Conservation (phyloP, 2,888 invertebrate species). For the Acrobasis suavella region DNA sequence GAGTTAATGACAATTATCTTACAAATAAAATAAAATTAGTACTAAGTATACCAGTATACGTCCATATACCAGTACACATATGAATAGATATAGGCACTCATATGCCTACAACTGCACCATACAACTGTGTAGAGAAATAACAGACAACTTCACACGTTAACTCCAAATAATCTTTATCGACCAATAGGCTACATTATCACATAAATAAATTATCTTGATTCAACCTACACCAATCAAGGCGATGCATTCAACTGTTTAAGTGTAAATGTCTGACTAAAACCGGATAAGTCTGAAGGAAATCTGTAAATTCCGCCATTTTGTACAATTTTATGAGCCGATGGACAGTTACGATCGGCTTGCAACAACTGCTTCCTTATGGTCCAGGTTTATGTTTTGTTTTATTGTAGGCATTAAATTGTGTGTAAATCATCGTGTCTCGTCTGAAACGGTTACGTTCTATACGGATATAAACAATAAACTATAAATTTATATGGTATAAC, state of each 20-base stretch:
- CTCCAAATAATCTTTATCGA: not conserved
- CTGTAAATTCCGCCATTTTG: constrained; percentile 14
- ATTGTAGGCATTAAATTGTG: constrained; percentile 10
- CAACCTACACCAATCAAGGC: constrained; percentile 4
- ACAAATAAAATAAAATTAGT: too few species aligned
- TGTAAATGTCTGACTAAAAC: constrained; percentile 3
- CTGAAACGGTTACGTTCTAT: not conserved
- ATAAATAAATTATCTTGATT: not conserved
- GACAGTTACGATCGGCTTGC: constrained; percentile 15
- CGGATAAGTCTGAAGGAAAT: constrained; percentile 6
- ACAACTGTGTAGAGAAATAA: not conserved
- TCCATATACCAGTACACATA: too few species aligned
- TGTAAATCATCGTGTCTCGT: constrained; percentile 12
- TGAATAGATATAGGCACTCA: too few species aligned
- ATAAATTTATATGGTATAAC: too few species aligned
- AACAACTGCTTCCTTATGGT: constrained; percentile 17
- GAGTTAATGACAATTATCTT: too few species aligned
- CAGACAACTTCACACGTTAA: too few species aligned
- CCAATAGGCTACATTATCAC: constrained; percentile 5
- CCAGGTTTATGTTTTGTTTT: constrained; percentile 17
- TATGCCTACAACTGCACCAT: not conserved
- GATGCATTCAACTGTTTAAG: not conserved
- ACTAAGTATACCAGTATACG: too few species aligned
- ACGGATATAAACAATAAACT: not conserved
- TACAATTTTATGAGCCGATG: constrained; percentile 12